Conservation (phyloP, 2,888 invertebrate genomes). For the Oligia fasciuncula region DNA sequence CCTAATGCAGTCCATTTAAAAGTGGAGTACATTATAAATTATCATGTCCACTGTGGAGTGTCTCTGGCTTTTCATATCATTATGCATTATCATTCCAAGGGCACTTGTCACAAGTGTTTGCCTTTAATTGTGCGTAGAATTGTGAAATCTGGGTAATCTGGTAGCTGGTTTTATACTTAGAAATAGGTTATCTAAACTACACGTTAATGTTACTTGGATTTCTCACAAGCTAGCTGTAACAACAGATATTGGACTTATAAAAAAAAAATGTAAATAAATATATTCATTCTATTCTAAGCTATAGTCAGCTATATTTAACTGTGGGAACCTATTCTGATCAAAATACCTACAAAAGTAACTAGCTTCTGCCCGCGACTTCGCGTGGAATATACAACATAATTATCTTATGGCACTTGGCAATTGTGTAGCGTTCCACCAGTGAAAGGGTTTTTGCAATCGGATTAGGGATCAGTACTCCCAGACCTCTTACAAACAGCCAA, state of each 20-base stretch:
- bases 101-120: constrained; percentile 46
- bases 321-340: no score
- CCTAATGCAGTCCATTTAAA: constrained; percentile 26
- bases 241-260: no score
- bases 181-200: constrained; percentile 13
- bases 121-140: constrained; percentile 17
- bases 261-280: background rate
- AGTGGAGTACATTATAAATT: constrained; percentile 34
- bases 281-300: background rate
- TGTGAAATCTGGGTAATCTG: constrained; percentile 34
- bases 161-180: constrained; percentile 17
- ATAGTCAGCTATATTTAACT: background rate
- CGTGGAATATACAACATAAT: no score
- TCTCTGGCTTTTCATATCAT: constrained; percentile 21
- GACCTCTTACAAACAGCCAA: no score
- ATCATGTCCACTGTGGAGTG: constrained; percentile 30
- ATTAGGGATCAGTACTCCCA: no score
- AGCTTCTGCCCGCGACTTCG: no score
- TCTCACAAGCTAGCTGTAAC: background rate
- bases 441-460: no score
- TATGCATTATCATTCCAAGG: constrained; percentile 43
- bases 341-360: no score
- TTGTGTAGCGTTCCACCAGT: no score
- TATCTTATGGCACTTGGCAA: no score
- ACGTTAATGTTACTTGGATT: background rate